Percentiles rank a stretch among this genome's conserved stretches.
phyloP scores from a whole-genome alignment of 2,113 vertebrate species.

The Dicerorhinus sumatrensis region DNA sequence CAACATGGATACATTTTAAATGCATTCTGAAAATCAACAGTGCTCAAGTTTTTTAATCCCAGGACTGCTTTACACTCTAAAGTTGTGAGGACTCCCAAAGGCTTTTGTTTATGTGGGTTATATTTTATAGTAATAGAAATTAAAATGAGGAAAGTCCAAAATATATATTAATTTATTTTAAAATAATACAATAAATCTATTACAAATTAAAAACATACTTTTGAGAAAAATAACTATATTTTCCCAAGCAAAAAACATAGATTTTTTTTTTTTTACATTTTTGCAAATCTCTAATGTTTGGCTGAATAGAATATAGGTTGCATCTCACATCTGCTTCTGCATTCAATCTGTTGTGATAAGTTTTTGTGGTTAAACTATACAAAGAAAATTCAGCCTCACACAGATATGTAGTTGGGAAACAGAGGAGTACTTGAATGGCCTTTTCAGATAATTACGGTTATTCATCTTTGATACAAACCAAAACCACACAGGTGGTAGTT shows the following conservation, averaged over 20 bases:
- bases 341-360: background rate
- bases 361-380: background rate
- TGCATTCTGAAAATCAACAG: background rate
- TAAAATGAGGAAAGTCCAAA: background rate
- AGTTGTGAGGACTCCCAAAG: background rate
- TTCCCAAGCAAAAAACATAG: background rate
- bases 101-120: background rate
- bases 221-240: constrained; percentile 23
- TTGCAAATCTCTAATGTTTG: background rate
- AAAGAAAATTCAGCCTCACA: background rate
- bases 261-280: background rate
- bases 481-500: background rate
- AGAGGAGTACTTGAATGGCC: background rate
- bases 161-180: background rate
- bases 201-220: background rate
- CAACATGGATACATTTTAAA: background rate
- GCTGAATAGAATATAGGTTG: background rate
- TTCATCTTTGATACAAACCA: constrained; percentile 23
- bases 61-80: background rate
- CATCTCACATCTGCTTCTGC: background rate
- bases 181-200: constrained; percentile 7
- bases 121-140: background rate
- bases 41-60: background rate
- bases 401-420: background rate
- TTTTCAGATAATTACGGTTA: constrained; percentile 42